phyloP scores from a whole-genome alignment of 2,888 invertebrate species.

The Mythimna impura region DNA sequence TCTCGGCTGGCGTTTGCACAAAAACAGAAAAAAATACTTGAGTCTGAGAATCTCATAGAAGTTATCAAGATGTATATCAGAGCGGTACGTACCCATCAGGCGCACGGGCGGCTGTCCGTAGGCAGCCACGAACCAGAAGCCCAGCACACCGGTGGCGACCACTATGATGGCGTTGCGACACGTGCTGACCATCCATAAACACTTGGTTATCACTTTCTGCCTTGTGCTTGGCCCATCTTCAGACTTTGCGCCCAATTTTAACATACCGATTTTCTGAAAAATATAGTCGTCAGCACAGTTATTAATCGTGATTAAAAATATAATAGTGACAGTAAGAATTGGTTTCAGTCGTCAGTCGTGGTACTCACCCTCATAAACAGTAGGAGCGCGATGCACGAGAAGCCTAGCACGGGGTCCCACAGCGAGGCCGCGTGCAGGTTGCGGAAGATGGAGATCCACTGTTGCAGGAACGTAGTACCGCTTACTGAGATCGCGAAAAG shows the following conservation, averaged over 20 bases:
- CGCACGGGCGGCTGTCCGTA: conserved; percentile 91
- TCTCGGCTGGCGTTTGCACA: conserved; percentile 80
- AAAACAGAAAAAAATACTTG: conserved; percentile 69
- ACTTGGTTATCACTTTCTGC: conserved; percentile 91
- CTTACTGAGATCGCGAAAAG: conserved; percentile 93
- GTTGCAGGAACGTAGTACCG: conserved; percentile 94
- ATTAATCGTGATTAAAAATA: not conserved
- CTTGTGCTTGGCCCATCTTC: conserved; percentile 88
- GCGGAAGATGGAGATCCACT: conserved; percentile 93
- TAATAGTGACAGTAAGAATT: not conserved
- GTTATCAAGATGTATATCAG: not conserved
- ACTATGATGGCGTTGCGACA: conserved; percentile 96
- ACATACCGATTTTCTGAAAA: conserved; percentile 91
- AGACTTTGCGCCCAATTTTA: conserved; percentile 91
- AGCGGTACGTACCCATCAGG: conserved; percentile 91
- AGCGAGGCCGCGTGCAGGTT: conserved; percentile 92
- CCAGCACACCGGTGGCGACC: conserved; percentile 93
- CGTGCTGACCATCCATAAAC: conserved; percentile 94
- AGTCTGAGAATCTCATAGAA: conserved; percentile 11
- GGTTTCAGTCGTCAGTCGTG: not conserved
- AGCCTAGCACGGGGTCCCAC: conserved; percentile 94
- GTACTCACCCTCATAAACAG: conserved; percentile 93
- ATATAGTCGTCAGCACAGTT: conserved; percentile 5
- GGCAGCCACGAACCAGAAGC: conserved; percentile 90
- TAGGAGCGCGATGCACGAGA: conserved; percentile 93